Conservation (phyloP, 2,113 vertebrate species). For the Malurus cyaneus region DNA sequence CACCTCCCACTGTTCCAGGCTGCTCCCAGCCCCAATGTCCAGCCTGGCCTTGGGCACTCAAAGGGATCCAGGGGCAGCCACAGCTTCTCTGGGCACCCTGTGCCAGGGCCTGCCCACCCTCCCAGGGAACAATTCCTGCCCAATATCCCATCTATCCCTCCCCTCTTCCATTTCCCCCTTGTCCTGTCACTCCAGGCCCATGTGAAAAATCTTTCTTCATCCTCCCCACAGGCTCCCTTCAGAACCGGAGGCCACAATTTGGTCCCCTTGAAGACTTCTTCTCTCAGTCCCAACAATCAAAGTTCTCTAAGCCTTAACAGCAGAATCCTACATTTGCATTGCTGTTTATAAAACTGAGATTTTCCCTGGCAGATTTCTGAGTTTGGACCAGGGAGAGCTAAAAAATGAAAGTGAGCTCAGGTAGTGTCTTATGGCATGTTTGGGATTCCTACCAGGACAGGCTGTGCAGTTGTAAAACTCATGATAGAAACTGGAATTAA, state of each 20-base stretch:
- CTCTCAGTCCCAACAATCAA: background rate
- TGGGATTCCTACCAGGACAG: background rate
- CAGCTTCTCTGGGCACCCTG: background rate
- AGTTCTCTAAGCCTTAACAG: background rate
- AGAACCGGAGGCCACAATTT: background rate
- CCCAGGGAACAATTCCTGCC: accelerated
- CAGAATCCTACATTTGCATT: accelerated
- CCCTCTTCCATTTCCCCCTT: background rate
- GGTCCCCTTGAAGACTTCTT: background rate
- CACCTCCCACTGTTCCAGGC: background rate
- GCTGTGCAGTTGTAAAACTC: background rate
- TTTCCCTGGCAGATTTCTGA: background rate
- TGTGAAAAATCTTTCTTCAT: background rate
- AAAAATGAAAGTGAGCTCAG: background rate
- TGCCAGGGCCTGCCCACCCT: accelerated
- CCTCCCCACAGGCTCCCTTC: accelerated
- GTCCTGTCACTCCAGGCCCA: background rate
- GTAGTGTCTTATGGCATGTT: background rate
- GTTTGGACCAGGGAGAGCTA: background rate
- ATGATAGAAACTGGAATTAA: background rate
- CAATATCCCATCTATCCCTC: background rate
- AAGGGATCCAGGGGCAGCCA: background rate
- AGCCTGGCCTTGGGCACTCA: accelerated
- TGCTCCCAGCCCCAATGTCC: background rate
- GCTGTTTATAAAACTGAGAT: background rate